These are phyloP conservation scores for Cerastis leucographa DNA, from an alignment of 2,888 invertebrate genomes.

Conservation along the genomic window DNA sequence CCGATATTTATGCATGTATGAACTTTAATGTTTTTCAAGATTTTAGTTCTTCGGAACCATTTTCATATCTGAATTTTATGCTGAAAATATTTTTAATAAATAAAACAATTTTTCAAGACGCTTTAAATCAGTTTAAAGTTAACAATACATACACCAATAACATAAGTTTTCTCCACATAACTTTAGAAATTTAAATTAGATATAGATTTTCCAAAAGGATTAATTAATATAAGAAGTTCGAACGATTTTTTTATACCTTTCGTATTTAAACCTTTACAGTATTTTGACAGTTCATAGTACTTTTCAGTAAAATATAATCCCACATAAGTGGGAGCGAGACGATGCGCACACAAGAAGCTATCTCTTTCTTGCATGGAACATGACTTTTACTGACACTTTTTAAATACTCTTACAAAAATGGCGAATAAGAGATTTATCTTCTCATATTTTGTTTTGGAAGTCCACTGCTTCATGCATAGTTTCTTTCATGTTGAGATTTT, in stretches of 20 bases:
- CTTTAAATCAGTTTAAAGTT: conserved; percentile 45
- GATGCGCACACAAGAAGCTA: not conserved
- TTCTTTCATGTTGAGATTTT: conserved; percentile 8
- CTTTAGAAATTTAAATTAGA: conserved; percentile 43
- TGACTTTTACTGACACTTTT: not conserved
- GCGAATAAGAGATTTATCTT: not conserved
- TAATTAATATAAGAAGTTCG: conserved; percentile 55
- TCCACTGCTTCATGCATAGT: too few species aligned
- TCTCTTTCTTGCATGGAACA: conserved; percentile 11
- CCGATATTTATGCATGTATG: not conserved
- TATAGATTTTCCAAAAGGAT: conserved; percentile 57
- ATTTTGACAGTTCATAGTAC: conserved; percentile 2
- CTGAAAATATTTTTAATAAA: not conserved
- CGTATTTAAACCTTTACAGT: conserved; percentile 18
- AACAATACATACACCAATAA: conserved; percentile 53
- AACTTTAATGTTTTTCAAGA: not conserved
- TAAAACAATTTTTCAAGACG: conserved; percentile 22
- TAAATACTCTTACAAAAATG: conserved; percentile 10
- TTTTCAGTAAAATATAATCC: not conserved
- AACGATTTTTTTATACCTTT: conserved; percentile 42
- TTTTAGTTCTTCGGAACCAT: not conserved
- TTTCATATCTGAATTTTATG: not conserved
- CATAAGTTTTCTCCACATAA: conserved; percentile 35
- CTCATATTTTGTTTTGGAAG: not conserved
- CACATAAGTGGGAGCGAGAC: conserved; percentile 5